These are phyloP conservation scores for Mormyrus proboscirostris DNA, from an alignment of 2,797 vertebrate genomes.

Conservation along the genomic window DNA sequence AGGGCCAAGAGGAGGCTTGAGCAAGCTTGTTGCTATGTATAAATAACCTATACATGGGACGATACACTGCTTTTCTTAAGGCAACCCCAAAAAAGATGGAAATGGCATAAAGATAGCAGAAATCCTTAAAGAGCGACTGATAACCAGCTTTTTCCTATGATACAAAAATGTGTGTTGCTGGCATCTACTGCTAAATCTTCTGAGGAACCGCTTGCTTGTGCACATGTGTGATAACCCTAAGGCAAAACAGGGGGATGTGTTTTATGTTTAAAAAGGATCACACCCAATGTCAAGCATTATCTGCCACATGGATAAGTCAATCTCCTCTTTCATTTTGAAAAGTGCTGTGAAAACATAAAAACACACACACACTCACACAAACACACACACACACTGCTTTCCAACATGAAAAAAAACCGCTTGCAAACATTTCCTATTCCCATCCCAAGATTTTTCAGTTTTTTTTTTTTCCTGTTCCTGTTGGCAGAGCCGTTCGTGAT, in stretches of 20 bases:
- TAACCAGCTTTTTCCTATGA: background rate
- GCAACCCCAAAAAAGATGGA: background rate
- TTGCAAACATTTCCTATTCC: background rate
- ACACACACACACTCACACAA: background rate
- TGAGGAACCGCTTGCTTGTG: background rate
- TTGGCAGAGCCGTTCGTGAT: background rate
- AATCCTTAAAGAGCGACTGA: background rate
- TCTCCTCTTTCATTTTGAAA: background rate
- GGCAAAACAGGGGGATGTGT: background rate
- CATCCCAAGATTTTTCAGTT: background rate
- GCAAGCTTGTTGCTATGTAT: background rate
- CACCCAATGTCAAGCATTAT: background rate
- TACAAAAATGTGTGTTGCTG: background rate
- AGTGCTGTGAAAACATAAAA: background rate
- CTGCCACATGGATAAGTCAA: background rate
- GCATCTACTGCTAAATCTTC: background rate
- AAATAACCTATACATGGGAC: background rate
- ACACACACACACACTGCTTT: background rate
- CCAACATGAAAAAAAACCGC: background rate
- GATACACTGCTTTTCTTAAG: background rate
- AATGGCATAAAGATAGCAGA: background rate
- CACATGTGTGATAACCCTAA: background rate
- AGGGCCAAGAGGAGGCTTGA: background rate
- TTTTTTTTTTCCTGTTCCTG: background rate
- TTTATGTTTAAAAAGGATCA: background rate